Percentiles rank a stretch among this genome's conserved stretches.
phyloP scores from a whole-genome alignment of 2,797 vertebrate species.

The Silurus aristotelis region DNA sequence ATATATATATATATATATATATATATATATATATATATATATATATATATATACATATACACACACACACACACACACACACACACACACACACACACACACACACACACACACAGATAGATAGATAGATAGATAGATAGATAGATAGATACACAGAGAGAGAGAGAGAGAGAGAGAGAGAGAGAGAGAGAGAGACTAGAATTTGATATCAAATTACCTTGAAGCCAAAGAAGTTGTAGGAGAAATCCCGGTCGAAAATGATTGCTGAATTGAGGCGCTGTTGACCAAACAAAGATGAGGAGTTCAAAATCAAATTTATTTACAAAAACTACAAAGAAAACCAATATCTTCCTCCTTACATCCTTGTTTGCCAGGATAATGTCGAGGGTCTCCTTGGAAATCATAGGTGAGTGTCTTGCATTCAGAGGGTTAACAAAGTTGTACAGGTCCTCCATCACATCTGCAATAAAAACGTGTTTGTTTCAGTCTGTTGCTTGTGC shows the following conservation, averaged over 20 bases:
- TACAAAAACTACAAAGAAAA: not conserved
- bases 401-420: constrained; percentile 88
- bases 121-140: too few species aligned
- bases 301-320: not conserved
- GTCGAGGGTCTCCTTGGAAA: constrained; percentile 86
- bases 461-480: constrained; percentile 60
- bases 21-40: too few species aligned
- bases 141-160: too few species aligned
- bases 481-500: not conserved
- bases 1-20: too few species aligned
- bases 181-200: too few species aligned
- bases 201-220: constrained; percentile 73
- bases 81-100: too few species aligned
- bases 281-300: not conserved
- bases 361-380: constrained; percentile 90
- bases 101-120: too few species aligned
- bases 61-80: too few species aligned
- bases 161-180: too few species aligned
- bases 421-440: constrained; percentile 91
- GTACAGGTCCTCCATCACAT: constrained; percentile 96
- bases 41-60: too few species aligned
- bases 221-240: constrained; percentile 98
- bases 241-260: constrained; percentile 95
- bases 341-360: constrained; percentile 65
- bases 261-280: constrained; percentile 95